Evolutionary conservation across 2,797 vertebrate species (phyloP), one percentile per base, ranked within the genome.

Genomic region (Acanthurus lineatus): DNA sequence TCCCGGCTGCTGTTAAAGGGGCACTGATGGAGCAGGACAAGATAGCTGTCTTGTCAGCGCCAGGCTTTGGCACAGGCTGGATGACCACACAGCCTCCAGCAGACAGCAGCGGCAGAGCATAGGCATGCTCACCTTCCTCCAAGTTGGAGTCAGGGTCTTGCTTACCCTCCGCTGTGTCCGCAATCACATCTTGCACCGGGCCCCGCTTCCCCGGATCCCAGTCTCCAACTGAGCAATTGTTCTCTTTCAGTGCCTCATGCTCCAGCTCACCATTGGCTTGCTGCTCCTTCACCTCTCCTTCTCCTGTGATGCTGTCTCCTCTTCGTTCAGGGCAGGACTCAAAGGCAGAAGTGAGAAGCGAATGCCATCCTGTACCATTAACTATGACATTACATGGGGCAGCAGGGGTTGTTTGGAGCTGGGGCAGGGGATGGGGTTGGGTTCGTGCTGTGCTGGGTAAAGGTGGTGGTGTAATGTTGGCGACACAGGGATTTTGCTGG

Each of bases 31-130:
- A 96, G 93, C 98, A 98, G 8, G 98, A 97, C 11, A 97, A 94
- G 79, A 98, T 96, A 91, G 96, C 97, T 4, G 93, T 91, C 88
- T 97, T 96, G 95, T 99, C 98, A 91, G 97, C 94, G 76, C 96
- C 94, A 84, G 97, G 96, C 95, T 98, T 99, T 96, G 98, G 97
- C 97, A 99, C 97, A 91, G 98, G 97, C 96, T 99, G 98, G 93
- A 99, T 99, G 93, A 99, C 97, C 44, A 94, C 93, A 25, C 98
- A 99, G 89, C 97, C 98, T 96, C 90, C 92, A 0, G 93, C 96
- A 89, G 98, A 97, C 92, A 99, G 95, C 95, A 98, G 96, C 25
- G 97, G 96, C 92, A 99, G 93, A 81, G 97, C 96, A 17, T 99
- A 99, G 0, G 97, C 97, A 76, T 99, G 97, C 93, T 99, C 98